phyloP scores from a whole-genome alignment of 2,113 vertebrate genomes.

The Anolis sagrei region DNA sequence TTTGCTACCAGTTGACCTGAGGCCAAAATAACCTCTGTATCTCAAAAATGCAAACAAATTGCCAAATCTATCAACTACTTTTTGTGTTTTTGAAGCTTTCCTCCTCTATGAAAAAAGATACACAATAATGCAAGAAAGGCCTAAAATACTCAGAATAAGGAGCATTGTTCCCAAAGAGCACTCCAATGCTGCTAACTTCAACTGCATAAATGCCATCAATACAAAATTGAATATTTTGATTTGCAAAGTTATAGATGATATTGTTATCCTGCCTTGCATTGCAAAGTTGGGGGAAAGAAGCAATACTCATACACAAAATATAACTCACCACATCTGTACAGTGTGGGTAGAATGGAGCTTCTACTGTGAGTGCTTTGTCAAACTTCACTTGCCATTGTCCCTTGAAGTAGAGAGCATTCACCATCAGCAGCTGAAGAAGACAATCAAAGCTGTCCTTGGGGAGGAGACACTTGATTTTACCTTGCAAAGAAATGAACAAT shows the following conservation, averaged over 20 bases:
- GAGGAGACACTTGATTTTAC: slow-evolving; percentile 89
- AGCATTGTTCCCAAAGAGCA: neutral
- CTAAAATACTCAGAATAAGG: no score
- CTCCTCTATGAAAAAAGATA: no score
- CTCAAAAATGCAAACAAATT: no score
- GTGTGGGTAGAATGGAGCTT: slow-evolving; percentile 81
- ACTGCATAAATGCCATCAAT: neutral
- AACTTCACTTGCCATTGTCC: slow-evolving; percentile 86
- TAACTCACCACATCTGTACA: slow-evolving; percentile 76
- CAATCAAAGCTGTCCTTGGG: slow-evolving; percentile 74
- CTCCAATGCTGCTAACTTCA: neutral
- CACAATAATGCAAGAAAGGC: no score
- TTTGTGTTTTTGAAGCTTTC: no score
- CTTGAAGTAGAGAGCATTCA: slow-evolving; percentile 93
- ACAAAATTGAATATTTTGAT: no score
- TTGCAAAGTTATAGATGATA: neutral
- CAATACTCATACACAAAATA: neutral
- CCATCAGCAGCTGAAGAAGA: slow-evolving; percentile 83
- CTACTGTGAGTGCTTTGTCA: slow-evolving; percentile 77
- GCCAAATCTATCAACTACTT: no score
- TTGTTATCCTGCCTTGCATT: neutral
- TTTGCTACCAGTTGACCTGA: no score
- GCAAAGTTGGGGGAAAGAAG: neutral
- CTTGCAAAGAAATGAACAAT: slow-evolving; percentile 68
- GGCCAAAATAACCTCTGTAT: no score